Conservation (phyloP, 2,113 vertebrate species). For the Tauraco erythrolophus region DNA sequence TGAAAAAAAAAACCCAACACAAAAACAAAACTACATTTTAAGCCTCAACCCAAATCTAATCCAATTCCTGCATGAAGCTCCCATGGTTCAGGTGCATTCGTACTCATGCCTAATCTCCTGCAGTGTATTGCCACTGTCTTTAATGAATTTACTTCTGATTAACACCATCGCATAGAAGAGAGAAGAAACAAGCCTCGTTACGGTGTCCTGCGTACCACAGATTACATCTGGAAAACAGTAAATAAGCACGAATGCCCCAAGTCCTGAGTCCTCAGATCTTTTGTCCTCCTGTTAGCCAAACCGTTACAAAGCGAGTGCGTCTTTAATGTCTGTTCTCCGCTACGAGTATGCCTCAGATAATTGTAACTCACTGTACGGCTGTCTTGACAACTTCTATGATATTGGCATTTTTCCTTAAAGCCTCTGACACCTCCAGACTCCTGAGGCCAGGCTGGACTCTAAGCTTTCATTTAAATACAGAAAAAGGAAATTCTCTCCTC, state of each 20-base stretch:
- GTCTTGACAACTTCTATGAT: background rate
- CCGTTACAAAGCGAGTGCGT: background rate
- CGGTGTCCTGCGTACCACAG: background rate
- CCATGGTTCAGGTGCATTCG: background rate
- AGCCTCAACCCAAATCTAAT: background rate
- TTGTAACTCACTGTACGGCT: accelerated
- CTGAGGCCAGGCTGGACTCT: accelerated
- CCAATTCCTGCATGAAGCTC: background rate
- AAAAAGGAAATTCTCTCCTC: background rate
- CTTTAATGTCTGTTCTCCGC: background rate
- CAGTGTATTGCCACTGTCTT: background rate
- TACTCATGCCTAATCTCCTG: background rate
- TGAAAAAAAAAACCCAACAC: background rate
- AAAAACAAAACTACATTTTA: background rate
- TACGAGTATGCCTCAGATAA: background rate
- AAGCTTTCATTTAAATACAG: background rate
- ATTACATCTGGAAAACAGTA: background rate
- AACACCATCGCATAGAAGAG: background rate
- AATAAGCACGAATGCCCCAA: background rate
- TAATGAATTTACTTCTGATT: background rate
- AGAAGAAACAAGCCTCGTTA: background rate
- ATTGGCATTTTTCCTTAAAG: background rate
- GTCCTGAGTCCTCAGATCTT: background rate
- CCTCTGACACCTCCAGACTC: background rate
- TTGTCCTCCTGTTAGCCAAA: background rate